Conservation (phyloP, 2,113 vertebrate genomes). For the Gymnobelideus leadbeateri region DNA sequence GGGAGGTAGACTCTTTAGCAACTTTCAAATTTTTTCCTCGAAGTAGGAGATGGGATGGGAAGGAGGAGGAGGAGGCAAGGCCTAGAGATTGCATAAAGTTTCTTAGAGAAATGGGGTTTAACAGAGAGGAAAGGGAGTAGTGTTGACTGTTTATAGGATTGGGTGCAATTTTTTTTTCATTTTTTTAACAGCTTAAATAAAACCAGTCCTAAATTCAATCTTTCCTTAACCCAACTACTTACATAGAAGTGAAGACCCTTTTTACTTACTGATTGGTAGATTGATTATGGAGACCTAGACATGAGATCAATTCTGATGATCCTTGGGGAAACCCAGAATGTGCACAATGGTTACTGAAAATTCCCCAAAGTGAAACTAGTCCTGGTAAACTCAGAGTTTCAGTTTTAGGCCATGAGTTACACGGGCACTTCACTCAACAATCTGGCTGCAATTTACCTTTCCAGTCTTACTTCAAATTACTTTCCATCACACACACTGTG, state of each 20-base stretch:
- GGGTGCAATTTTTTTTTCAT: neutral
- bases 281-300: neutral
- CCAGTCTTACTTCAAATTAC: neutral
- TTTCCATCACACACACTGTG: neutral
- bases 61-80: neutral
- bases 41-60: neutral
- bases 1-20: neutral
- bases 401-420: neutral
- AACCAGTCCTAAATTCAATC: neutral
- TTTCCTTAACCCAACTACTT: neutral
- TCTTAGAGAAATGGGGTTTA: neutral
- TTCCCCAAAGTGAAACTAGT: neutral
- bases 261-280: neutral
- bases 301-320: neutral
- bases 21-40: neutral
- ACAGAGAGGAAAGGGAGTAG: neutral
- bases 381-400: neutral
- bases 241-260: neutral
- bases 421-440: neutral
- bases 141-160: neutral
- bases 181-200: neutral
- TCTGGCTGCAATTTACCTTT: neutral
- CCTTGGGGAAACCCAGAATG: neutral
- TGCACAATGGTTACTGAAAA: neutral
- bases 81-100: neutral